These are phyloP conservation scores for Acanthurus leucopareius DNA, from an alignment of 2,797 vertebrate species.

Conservation along the genomic window DNA sequence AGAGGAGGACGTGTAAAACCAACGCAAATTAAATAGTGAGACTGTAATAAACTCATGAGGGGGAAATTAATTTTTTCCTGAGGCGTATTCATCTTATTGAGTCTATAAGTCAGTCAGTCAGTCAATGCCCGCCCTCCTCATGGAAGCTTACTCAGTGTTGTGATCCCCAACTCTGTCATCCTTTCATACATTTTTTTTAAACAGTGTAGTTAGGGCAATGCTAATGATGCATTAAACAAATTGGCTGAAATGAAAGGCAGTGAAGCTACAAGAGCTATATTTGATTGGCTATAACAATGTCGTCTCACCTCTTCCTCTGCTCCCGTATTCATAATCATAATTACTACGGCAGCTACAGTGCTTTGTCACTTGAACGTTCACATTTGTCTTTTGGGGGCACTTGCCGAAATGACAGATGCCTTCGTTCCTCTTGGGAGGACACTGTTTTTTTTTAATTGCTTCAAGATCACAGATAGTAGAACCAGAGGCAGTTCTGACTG, in stretches of 20 bases:
- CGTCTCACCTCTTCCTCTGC: neutral
- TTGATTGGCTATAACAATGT: neutral
- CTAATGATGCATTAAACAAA: slow-evolving; percentile 1
- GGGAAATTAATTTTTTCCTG: too few species aligned
- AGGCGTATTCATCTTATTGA: too few species aligned
- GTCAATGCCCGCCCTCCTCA: too few species aligned
- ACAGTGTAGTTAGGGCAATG: neutral
- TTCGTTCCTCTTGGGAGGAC: neutral
- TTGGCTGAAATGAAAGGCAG: neutral
- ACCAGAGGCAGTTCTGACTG: neutral
- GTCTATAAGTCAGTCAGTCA: too few species aligned
- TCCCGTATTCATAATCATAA: too few species aligned
- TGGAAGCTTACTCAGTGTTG: neutral
- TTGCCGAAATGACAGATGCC: neutral
- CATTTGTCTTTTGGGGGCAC: too few species aligned
- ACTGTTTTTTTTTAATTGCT: neutral
- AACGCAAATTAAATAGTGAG: too few species aligned
- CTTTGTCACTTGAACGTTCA: neutral
- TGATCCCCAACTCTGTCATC: neutral
- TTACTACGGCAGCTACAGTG: neutral
- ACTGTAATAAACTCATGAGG: too few species aligned
- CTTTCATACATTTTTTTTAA: neutral
- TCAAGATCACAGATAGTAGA: neutral
- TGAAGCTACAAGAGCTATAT: neutral
- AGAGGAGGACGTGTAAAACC: too few species aligned